Evolutionary conservation across 2,888 invertebrate genomes (phyloP), one percentile per base, ranked within the genome.

Genomic region (Bruchidius siliquastri): DNA sequence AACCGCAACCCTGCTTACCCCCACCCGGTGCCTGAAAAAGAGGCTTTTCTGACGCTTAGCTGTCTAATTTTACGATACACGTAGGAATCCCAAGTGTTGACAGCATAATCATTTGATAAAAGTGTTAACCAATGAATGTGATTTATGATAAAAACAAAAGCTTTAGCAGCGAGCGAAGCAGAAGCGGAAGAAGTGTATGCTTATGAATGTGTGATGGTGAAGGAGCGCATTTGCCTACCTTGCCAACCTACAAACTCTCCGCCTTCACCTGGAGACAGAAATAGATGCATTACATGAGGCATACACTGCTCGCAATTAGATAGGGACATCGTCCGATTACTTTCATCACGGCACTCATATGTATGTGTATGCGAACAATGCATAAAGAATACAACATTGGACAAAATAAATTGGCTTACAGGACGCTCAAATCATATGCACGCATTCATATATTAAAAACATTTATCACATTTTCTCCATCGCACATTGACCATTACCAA

Each of bases 221-320:
- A 86, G 86, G 88, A 88, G 89, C 88, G 88, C 86, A 86, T 88
- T 79, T 89, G 89, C 89, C 90, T 91, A 91, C 91, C 91, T 91
- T 91, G 91, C 91, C 91, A 91, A 90, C 91, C 91, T 90, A 91
- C 91, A 91, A 91, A 92, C 87, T 92, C 92, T 89, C 91, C 91
- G 89, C 91, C 91, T 90, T 92, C 92, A 90, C 91, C 91, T 92
- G 90, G 89, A 90, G 89, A 89, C 89, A 89, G 88, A 89, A 90
- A 89, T 89, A 89, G 88, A 86, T 86, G 86, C 85, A 85, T 86
- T 86, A 89, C 88, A 89, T 85, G 85, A 86, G 86, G 85, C 85
- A 85, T 82, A 77, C 73, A 77, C 76, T 77, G 75, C 78, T 76
- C 74, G 74, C 72, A 78, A 76, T 77, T 75, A 74, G 75, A 75